Conservation (phyloP, 2,797 vertebrate genomes). For the Paratrypauchen microcephalus region DNA sequence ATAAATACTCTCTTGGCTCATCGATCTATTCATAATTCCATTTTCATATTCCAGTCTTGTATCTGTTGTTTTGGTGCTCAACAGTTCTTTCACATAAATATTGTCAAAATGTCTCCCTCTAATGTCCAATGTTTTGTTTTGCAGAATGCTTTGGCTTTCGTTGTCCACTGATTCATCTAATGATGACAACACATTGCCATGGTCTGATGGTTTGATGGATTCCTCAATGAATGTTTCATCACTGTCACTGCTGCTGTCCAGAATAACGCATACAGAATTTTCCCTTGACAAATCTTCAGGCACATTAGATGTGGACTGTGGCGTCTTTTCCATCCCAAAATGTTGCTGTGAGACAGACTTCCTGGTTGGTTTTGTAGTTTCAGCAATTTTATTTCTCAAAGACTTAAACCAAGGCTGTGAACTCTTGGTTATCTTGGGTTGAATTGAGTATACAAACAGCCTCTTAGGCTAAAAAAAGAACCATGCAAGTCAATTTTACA, state of each 20-base stretch:
- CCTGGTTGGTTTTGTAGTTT: background rate
- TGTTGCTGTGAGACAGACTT: background rate
- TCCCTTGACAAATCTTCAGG: background rate
- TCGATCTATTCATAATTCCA: background rate
- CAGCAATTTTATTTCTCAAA: background rate
- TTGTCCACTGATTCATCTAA: background rate
- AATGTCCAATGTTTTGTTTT: background rate
- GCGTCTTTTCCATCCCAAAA: background rate
- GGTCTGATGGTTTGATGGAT: background rate
- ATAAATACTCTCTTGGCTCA: background rate
- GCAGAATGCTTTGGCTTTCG: conserved; percentile 8
- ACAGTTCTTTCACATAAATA: background rate
- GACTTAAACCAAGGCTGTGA: conserved; percentile 16
- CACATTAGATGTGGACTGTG: background rate
- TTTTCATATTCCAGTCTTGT: background rate
- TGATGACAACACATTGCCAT: background rate
- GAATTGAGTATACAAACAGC: conserved; percentile 30
- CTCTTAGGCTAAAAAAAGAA: conserved; percentile 45
- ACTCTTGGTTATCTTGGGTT: conserved; percentile 16
- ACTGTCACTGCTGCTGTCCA: background rate
- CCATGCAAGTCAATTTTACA: conserved; percentile 1
- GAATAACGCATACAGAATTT: background rate
- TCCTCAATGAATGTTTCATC: background rate
- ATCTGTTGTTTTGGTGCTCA: conserved; percentile 20
- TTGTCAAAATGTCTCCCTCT: background rate